phyloP scores from a whole-genome alignment of 2,797 vertebrate genomes.

The Cirrhinus mrigala region DNA sequence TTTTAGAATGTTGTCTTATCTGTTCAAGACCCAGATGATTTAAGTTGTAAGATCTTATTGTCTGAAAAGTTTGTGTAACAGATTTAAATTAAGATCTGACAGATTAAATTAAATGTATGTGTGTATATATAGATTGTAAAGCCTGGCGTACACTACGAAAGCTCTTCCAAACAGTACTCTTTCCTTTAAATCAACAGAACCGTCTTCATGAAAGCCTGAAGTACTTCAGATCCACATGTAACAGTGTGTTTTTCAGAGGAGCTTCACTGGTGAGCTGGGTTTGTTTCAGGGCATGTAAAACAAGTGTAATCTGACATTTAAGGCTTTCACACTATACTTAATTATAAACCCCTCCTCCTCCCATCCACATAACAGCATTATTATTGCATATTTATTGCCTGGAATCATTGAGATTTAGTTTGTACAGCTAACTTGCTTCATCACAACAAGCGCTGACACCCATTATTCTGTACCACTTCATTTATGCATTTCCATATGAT shows the following conservation, averaged over 20 bases:
- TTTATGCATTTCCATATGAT: not conserved
- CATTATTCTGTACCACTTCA: not conserved
- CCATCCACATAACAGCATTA: not conserved
- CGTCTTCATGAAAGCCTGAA: slow-evolving; percentile 73
- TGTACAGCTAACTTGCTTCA: not conserved
- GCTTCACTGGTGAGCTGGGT: slow-evolving; percentile 70
- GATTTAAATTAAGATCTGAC: not conserved
- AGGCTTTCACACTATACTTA: not conserved
- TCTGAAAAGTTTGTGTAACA: not conserved
- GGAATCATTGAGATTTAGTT: not conserved
- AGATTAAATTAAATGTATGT: not conserved
- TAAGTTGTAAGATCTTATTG: not conserved
- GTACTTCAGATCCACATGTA: slow-evolving; percentile 72
- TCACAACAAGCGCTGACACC: not conserved
- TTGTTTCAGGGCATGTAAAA: not conserved
- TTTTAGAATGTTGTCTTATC: not conserved
- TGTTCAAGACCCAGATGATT: not conserved
- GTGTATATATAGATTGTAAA: not conserved
- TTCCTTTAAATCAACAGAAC: slow-evolving; percentile 60
- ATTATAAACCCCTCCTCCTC: not conserved
- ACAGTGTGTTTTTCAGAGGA: slow-evolving; percentile 65
- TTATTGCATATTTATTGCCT: not conserved
- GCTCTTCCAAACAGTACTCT: not conserved
- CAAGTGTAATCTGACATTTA: not conserved
- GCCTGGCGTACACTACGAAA: not conserved